Base-by-base conservation (phyloP, 2,113 vertebrate species). In the Nothobranchius kuhntae region DNA sequence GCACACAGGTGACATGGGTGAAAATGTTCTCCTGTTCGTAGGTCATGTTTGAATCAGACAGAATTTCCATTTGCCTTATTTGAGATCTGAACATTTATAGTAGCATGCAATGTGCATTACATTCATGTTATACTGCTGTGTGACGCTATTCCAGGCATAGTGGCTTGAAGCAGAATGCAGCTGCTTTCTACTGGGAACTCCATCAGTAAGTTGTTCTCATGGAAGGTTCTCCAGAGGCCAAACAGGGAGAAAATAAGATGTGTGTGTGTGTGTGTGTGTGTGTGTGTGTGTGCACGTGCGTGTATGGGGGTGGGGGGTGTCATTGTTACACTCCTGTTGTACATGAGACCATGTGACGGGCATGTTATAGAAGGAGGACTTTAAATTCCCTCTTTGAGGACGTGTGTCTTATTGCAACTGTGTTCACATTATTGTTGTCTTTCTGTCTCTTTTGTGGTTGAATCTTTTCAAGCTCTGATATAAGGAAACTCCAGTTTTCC, bases 181-280 rank as follows among this genome's bases (percentile, higher is more conserved):
- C 84, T 75, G 82, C 81, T 15, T 89, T 81, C 77, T 87, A 88
- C 88, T 82, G 86, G 92, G 80, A 90, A 91, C 86, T 80, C 82
- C 42, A 71, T 81, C 70, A 84, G 51, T 68, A 69, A 42, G 70
- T 85, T 80, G 87, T 90, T 92, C 91, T 90, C 72, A 82, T 87
- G 90, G 83, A 82, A 50, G 62, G 83, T 79, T 83, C 70, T 83
- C 86, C 83, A 84, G 72, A 73, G 73, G 79, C 88, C 84, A 90
- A 77, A 80, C 26, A 69, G 56, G 79, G 80, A 81, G 73, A 77
- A 81, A 65, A 85, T 13, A 63, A 80, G 78, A 83, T 78, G 21
- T 48, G 42, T 40, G 53, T 61, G 14, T 42, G 53, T 65, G 38
- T 55, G 55, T 38, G 6, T 59, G 64, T 50, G 26, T 5, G 26